These are phyloP conservation scores for Amphiprion ocellaris DNA, from an alignment of 2,113 vertebrate species.

Conservation along the genomic window DNA sequence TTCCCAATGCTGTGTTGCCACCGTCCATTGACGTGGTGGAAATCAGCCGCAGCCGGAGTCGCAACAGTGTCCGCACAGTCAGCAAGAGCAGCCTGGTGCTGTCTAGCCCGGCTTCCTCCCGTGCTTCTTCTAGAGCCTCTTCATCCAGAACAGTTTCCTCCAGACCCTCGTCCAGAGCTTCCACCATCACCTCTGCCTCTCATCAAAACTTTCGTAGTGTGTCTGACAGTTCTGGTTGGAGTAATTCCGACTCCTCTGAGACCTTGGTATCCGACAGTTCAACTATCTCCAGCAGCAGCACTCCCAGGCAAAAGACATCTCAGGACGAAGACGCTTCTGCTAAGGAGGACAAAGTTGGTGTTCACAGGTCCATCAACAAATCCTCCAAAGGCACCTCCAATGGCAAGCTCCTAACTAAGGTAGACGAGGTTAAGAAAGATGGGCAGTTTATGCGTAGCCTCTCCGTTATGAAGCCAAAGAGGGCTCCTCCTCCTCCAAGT, in stretches of 20 bases:
- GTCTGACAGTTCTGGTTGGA: slow-evolving; percentile 91
- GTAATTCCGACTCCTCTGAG: slow-evolving; percentile 93
- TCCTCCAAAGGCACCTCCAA: slow-evolving; percentile 54
- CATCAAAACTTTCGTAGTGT: slow-evolving; percentile 52
- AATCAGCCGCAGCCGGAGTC: slow-evolving; percentile 84
- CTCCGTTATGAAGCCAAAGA: slow-evolving; percentile 92
- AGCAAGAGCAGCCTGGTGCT: slow-evolving; percentile 93
- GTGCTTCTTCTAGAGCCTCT: slow-evolving; percentile 83
- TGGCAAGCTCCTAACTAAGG: slow-evolving; percentile 43
- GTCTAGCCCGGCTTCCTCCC: slow-evolving; percentile 87
- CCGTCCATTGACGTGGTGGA: slow-evolving; percentile 94
- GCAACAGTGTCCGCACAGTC: slow-evolving; percentile 91
- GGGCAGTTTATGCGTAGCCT: slow-evolving; percentile 86
- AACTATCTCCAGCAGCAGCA: slow-evolving; percentile 88
- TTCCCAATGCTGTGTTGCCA: slow-evolving; percentile 94
- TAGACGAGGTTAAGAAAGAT: slow-evolving; percentile 69
- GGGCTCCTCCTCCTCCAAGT: slow-evolving; percentile 87
- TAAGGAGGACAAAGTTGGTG: slow-evolving; percentile 66
- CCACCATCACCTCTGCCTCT: slow-evolving; percentile 78
- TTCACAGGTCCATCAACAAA: slow-evolving; percentile 71
- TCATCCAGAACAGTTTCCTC: slow-evolving; percentile 82
- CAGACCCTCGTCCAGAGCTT: slow-evolving; percentile 85
- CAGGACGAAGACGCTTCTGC: slow-evolving; percentile 22
- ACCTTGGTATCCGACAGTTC: slow-evolving; percentile 96
- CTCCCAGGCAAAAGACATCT: slow-evolving; percentile 55